Evolutionary conservation across 1,140 invertebrate species (phyloP).

Genomic region (Xylocopa sonorina): DNA sequence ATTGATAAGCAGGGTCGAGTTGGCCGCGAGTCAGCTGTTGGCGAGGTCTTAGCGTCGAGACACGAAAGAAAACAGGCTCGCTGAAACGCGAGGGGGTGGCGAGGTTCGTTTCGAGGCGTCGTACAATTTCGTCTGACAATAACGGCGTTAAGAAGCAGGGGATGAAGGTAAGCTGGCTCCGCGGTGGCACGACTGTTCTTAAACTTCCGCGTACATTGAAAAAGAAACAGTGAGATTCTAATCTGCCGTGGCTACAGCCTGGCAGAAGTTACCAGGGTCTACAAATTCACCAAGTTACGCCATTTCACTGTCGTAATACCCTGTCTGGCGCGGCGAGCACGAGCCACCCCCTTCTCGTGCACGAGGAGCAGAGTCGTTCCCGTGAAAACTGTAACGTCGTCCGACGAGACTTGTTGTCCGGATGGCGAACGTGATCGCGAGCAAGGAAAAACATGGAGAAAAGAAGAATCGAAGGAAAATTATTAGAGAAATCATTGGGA

Average conservation of each 20-base stretch:
- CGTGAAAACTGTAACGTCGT: constrained; percentile 10
- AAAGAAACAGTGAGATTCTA: constrained; percentile 10
- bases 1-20: neutral
- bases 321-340: neutral
- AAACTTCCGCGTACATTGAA: neutral
- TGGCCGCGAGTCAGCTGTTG: neutral
- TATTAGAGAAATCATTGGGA: too few relatives aligned
- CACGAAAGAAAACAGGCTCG: neutral
- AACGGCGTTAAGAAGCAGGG: neutral
- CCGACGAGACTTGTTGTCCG: constrained; percentile 10
- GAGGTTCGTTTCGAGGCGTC: neutral
- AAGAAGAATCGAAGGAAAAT: too few relatives aligned
- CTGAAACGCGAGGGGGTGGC: neutral
- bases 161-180: neutral
- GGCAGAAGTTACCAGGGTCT: neutral
- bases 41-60: too few relatives aligned
- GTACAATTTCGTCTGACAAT: neutral
- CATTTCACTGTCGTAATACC: constrained; percentile 20
- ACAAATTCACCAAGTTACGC: constrained; percentile 33
- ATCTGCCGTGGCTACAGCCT: constrained; percentile 2
- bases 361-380: neutral
- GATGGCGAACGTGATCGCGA: neutral
- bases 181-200: neutral
- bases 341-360: constrained; percentile 1
- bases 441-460: too few relatives aligned